Conservation (phyloP, 53 echinoderm and acorn worm species). For the Echinometra lucunter region DNA sequence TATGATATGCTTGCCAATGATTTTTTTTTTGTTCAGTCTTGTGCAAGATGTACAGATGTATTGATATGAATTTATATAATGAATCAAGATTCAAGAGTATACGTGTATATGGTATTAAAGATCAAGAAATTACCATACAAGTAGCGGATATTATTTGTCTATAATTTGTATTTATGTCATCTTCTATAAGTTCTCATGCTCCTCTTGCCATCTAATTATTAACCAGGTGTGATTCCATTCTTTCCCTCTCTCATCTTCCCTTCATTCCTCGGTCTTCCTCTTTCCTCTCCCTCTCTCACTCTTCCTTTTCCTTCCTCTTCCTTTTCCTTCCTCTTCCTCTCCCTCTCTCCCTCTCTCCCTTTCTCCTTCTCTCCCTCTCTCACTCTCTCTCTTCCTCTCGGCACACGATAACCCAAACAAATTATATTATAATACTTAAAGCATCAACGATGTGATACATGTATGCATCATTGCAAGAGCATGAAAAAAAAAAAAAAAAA, state of each 20-base stretch:
- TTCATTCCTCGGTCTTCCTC: neutral
- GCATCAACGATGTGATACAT: too few species aligned
- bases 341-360: neutral
- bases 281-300: neutral
- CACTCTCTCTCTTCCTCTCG: neutral
- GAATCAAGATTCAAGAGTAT: too few species aligned
- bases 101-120: too few species aligned
- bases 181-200: too few species aligned
- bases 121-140: too few species aligned
- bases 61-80: neutral
- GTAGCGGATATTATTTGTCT: too few species aligned
- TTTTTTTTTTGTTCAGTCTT: neutral
- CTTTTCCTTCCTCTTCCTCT: neutral
- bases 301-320: neutral
- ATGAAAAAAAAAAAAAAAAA: too few species aligned
- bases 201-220: too few species aligned
- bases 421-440: neutral
- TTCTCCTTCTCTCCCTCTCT: neutral
- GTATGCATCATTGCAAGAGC: too few species aligned
- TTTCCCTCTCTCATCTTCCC: neutral
- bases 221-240: neutral
- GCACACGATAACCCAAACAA: too few species aligned
- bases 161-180: too few species aligned
- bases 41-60: neutral
- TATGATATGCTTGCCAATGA: neutral